Conservation (phyloP, 1,140 invertebrate genomes). For the Microvelia longipes region DNA sequence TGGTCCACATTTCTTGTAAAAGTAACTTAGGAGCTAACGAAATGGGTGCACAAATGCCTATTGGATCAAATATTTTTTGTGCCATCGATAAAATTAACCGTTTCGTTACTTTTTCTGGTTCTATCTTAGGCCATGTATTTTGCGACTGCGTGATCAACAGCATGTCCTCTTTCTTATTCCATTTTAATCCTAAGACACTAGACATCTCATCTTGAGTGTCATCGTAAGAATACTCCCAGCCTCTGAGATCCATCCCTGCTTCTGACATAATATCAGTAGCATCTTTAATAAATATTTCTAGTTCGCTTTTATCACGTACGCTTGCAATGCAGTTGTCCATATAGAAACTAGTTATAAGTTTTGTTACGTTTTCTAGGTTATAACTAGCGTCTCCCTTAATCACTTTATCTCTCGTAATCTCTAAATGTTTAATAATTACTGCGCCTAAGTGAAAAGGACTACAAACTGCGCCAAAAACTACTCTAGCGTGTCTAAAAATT, state of each 20-base stretch:
- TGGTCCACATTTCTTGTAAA: not conserved
- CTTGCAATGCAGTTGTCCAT: not conserved
- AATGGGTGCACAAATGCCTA: not conserved
- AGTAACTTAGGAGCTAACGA: not conserved
- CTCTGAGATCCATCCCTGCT: not conserved
- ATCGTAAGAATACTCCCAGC: not conserved
- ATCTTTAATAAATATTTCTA: not conserved
- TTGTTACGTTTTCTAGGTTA: not conserved
- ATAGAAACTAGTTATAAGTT: not conserved
- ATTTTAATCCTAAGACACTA: not conserved
- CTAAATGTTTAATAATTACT: not conserved
- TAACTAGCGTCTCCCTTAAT: not conserved
- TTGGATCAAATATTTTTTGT: not conserved
- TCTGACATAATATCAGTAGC: not conserved
- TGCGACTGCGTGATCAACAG: not conserved
- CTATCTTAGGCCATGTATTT: not conserved
- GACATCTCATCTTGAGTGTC: not conserved
- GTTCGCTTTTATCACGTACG: not conserved
- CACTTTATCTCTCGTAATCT: not conserved
- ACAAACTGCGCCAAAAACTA: not conserved
- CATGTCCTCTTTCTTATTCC: conserved; percentile 1
- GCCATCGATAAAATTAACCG: not conserved
- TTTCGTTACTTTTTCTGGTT: not conserved
- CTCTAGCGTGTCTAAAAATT: not conserved
- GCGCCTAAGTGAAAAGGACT: not conserved